Base-by-base conservation (phyloP, 2,888 invertebrate species). In the Apamea sordens region DNA sequence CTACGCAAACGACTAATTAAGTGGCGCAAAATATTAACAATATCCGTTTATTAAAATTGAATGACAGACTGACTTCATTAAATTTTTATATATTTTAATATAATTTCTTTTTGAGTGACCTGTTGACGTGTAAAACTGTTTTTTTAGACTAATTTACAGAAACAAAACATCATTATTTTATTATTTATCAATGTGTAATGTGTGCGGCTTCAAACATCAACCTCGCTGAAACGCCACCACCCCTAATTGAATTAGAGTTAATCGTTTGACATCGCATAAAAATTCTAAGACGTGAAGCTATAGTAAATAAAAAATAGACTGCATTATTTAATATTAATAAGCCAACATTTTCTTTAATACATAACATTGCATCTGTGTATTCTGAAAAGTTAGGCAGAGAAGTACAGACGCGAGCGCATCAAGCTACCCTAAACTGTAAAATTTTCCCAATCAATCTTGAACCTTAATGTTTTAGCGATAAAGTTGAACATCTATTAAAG, bases 171-270 rank as follows among this genome's bases (percentile, higher is more conserved):
- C 0, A 68, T 47, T 68, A 47, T 68, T 47, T 28, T 47, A 68
- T 47, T 3, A 24, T 70, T 50, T 32, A 47, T n/a, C 21, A 24
- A 69, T 50, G 50, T n/a, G 2, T 28, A 44, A 47, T n/a, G 32
- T 18, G 32, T 18, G 59, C 8, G 53, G 64, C 86, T 81, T 81
- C 64, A 61, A 36, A 73, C 74, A 36, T 2, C 13, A n/a, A n/a
- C 82, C 64, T 65, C 61, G 47, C 10, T 65, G 59, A 47, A 79
- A 63, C 13, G 41, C 47, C 44, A 28, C 15, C 50, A 53, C 50
- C 53, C 15, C 1, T 83, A 83, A 83, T 82, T 85, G 24, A 81
- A 73, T 83, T 85, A 85, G 0, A 44, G 71, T 32, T 72, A 75
- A 80, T 59, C 82, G 61, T 72, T 68, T 56, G 24, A 50, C 56